Percentiles rank a stretch among this genome's conserved stretches.
Evolutionary conservation across 2,113 vertebrate genomes (phyloP).

Genomic region (Eulemur rufifrons): DNA sequence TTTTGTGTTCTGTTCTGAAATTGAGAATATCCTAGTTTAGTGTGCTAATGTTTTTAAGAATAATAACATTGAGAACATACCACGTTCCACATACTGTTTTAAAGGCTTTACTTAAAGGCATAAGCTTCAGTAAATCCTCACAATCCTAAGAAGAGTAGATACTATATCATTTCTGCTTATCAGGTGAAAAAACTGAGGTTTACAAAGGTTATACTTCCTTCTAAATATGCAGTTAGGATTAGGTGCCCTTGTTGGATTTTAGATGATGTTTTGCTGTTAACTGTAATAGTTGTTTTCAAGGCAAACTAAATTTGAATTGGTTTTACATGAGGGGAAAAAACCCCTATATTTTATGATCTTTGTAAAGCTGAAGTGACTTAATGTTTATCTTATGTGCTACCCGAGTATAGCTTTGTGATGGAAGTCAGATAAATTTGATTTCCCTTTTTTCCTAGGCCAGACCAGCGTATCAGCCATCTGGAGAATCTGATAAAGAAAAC

Average conservation of each 20-base stretch:
- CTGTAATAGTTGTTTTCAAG: slow-evolving; percentile 9
- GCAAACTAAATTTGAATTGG: slow-evolving; percentile 22
- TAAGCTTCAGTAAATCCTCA: slow-evolving; percentile 5
- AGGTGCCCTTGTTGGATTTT: slow-evolving; percentile 28
- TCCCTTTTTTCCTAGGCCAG: slow-evolving; percentile 79
- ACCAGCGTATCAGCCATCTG: slow-evolving; percentile 95
- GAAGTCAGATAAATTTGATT: slow-evolving; percentile 39
- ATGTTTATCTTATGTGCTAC: neutral
- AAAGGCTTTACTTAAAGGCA: neutral
- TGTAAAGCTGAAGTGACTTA: slow-evolving; percentile 44
- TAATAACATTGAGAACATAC: neutral
- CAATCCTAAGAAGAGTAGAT: neutral
- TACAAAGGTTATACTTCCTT: slow-evolving; percentile 20
- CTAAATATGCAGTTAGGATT: neutral
- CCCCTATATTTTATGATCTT: neutral
- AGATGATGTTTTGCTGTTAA: slow-evolving; percentile 45
- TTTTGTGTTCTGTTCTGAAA: slow-evolving; percentile 53
- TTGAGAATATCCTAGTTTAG: neutral
- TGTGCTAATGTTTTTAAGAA: slow-evolving; percentile 36
- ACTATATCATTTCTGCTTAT: neutral
- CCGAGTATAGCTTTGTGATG: neutral
- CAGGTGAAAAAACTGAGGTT: neutral
- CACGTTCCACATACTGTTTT: neutral
- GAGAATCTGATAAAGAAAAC: slow-evolving; percentile 99
- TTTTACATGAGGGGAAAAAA: slow-evolving; percentile 17